A percentile compares a stretch with the other conserved stretches of the same genome.
Conservation (phyloP, 2,888 invertebrate species). For the Tenthredo distinguenda region DNA sequence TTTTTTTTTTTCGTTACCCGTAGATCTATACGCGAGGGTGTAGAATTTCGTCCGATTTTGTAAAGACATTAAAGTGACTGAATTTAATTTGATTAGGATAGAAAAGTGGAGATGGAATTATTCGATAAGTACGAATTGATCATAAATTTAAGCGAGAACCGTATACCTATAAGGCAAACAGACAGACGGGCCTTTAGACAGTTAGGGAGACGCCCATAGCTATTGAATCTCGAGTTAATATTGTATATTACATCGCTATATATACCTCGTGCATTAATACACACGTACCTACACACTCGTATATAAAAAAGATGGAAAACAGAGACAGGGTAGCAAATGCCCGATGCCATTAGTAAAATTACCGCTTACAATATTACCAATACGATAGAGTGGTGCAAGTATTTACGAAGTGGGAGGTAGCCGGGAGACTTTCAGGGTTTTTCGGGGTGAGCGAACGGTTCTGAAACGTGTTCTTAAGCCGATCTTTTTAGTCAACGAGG, state of each 20-base stretch:
- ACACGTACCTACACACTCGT: conserved; percentile 16
- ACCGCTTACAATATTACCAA: conserved; percentile 73
- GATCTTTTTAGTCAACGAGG: conserved; percentile 52
- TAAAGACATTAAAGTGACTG: not conserved
- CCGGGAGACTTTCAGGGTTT: not conserved
- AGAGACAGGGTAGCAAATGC: conserved; percentile 60
- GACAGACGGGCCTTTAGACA: not conserved
- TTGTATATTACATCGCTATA: not conserved
- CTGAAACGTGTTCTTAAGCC: conserved; percentile 51
- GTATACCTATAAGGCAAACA: not conserved
- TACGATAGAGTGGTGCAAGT: conserved; percentile 66
- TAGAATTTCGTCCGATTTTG: not conserved
- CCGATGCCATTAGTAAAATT: conserved; percentile 75
- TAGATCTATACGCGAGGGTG: not conserved
- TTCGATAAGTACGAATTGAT: not conserved
- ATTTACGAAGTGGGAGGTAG: conserved; percentile 48
- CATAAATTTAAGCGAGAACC: not conserved
- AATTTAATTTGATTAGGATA: not conserved
- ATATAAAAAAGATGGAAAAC: conserved; percentile 62
- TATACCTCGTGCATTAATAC: conserved; percentile 20
- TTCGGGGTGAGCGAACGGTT: conserved; percentile 22
- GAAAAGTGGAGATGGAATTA: not conserved
- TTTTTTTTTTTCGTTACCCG: not conserved
- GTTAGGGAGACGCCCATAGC: not conserved
- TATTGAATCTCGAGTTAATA: conserved; percentile 9